Evolutionary conservation across 2,113 vertebrate genomes (phyloP).

Genomic region (Ailuropoda melanoleuca): DNA sequence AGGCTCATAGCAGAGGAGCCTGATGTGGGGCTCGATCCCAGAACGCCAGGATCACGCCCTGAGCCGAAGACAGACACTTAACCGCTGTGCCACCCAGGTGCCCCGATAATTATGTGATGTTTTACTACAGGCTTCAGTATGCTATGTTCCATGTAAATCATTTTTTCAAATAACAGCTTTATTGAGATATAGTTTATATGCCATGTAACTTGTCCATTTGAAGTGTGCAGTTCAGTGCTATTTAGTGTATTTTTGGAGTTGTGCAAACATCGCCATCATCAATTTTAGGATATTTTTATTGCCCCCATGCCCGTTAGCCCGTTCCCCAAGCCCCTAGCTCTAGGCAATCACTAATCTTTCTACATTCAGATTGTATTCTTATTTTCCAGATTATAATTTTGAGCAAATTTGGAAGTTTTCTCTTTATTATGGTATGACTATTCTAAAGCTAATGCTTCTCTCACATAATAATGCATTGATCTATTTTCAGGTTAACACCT

Average conservation of each 20-base stretch:
- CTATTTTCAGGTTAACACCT: not conserved
- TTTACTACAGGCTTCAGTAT: not conserved
- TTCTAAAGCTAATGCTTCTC: slow-evolving; percentile 41
- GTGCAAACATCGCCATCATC: not conserved
- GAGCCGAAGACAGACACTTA: too few relatives aligned
- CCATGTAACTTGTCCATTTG: not conserved
- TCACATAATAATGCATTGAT: not conserved
- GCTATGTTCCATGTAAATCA: not conserved
- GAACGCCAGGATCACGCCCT: too few relatives aligned
- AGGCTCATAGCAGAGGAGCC: too few relatives aligned
- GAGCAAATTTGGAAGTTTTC: slow-evolving; percentile 26
- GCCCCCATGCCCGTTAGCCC: not conserved
- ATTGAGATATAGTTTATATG: not conserved
- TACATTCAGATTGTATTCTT: slow-evolving; percentile 30
- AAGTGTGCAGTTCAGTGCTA: not conserved
- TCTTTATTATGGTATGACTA: not conserved
- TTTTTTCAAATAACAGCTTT: slow-evolving; percentile 35
- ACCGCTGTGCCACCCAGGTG: too few relatives aligned
- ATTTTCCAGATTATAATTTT: slow-evolving; percentile 44
- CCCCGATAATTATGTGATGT: not conserved
- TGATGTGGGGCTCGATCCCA: too few relatives aligned
- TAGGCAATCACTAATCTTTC: not conserved
- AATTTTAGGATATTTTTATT: slow-evolving; percentile 25
- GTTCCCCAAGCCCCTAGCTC: not conserved
- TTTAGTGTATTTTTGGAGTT: not conserved